Evolutionary conservation across 2,797 vertebrate genomes (phyloP).

Genomic region (Antrozous pallidus): DNA sequence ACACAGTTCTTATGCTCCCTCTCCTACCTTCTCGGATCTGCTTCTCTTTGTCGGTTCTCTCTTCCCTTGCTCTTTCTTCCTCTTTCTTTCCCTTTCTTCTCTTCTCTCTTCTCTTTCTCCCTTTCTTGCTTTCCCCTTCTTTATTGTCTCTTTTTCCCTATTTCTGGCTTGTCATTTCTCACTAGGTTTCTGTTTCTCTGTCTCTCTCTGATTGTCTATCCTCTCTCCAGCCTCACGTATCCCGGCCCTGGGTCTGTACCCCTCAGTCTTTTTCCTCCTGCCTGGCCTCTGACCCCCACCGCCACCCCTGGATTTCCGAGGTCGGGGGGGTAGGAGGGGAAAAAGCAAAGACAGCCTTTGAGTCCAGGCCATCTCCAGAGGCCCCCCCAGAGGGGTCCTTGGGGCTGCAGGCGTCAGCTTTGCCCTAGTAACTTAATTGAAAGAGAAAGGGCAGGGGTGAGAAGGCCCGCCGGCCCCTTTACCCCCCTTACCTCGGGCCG

Average conservation of each 20-base stretch:
- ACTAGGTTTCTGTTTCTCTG: not conserved
- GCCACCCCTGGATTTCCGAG: not conserved
- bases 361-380: not conserved
- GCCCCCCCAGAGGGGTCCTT: not conserved
- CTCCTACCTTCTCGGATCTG: not conserved
- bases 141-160: not conserved
- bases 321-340: too few species aligned
- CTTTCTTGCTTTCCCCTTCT: not conserved
- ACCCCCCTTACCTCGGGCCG: not conserved
- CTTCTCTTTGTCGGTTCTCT: not conserved
- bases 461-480: not conserved
- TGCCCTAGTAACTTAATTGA: conserved; percentile 11
- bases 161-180: not conserved
- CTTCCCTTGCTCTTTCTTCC: too few species aligned
- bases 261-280: too few species aligned
- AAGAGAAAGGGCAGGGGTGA: not conserved
- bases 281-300: not conserved
- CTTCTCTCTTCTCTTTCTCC: not conserved
- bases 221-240: not conserved
- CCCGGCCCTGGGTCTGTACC: too few species aligned
- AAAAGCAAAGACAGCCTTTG: not conserved
- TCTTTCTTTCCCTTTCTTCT: not conserved
- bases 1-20: not conserved
- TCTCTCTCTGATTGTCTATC: not conserved
- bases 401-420: conserved; percentile 39